phyloP scores from a whole-genome alignment of 2,113 vertebrate species.

The Illadopsis cleaveri region DNA sequence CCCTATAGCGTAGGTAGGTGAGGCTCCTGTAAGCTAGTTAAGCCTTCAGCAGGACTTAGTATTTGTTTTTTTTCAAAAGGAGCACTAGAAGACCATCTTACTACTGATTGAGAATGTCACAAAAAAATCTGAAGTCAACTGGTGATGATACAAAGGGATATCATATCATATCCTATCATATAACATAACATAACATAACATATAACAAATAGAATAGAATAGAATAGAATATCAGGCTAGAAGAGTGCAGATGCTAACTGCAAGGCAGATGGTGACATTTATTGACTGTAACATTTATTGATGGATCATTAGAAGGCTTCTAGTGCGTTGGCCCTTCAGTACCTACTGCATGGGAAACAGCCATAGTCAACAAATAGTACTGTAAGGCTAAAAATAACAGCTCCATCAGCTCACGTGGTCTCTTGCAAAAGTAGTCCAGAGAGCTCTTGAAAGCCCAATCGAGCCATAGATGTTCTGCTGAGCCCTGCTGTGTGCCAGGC shows the following conservation, averaged over 20 bases:
- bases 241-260: not conserved
- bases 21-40: not conserved
- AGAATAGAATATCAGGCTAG: not conserved
- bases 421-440: not conserved
- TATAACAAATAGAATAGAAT: too few relatives aligned
- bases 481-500: not conserved
- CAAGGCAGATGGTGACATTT: not conserved
- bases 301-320: not conserved
- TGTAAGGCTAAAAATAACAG: conserved; percentile 49
- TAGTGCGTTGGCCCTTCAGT: not conserved
- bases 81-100: not conserved
- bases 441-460: not conserved
- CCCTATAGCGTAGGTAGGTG: not conserved
- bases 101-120: not conserved
- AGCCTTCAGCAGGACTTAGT: not conserved
- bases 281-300: conserved; percentile 6
- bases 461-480: not conserved
- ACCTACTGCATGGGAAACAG: not conserved
- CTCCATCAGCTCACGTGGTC: not conserved
- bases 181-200: not conserved
- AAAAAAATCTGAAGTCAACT: not conserved
- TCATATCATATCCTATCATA: not conserved
- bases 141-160: not conserved
- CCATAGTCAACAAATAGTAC: not conserved
- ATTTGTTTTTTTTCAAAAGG: not conserved